These are phyloP conservation scores for Cylindroiulus punctatus DNA, from an alignment of 2,888 invertebrate genomes.

Conservation along the genomic window DNA sequence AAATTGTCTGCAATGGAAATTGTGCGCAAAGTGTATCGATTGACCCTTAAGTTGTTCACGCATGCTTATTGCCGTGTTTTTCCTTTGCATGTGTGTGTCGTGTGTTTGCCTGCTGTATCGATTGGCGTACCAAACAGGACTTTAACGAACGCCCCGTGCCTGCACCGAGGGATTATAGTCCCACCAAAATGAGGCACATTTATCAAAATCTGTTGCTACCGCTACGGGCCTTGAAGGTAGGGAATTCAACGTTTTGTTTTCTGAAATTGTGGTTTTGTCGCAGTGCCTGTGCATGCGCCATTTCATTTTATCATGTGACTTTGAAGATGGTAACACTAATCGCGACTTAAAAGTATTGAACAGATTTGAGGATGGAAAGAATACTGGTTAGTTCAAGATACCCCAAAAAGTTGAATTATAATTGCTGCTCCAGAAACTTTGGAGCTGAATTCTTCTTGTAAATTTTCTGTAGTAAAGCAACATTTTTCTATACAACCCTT, in stretches of 20 bases:
- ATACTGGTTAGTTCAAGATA: no score
- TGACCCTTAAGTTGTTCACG: slow-evolving; percentile 8
- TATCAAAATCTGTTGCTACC: slow-evolving; percentile 58
- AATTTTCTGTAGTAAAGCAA: no score
- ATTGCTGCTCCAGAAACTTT: no score
- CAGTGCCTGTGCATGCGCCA: background rate
- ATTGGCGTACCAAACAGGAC: slow-evolving; percentile 40
- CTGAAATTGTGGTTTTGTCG: background rate
- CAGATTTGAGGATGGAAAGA: no score
- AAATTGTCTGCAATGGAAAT: background rate
- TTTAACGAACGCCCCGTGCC: slow-evolving; percentile 56
- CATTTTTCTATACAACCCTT: no score
- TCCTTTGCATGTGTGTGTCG: background rate
- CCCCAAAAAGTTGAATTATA: no score
- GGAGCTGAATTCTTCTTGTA: no score
- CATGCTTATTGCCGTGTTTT: slow-evolving; percentile 11
- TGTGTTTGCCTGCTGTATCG: background rate
- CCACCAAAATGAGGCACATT: slow-evolving; percentile 58
- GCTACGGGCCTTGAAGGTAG: slow-evolving; percentile 54
- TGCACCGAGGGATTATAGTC: slow-evolving; percentile 58
- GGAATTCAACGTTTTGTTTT: background rate
- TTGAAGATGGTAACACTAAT: background rate
- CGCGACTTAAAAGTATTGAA: no score
- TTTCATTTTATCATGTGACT: background rate
- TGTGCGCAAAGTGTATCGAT: slow-evolving; percentile 5